Base-by-base conservation (phyloP, 2,113 vertebrate genomes). In the Alligator sinensis region DNA sequence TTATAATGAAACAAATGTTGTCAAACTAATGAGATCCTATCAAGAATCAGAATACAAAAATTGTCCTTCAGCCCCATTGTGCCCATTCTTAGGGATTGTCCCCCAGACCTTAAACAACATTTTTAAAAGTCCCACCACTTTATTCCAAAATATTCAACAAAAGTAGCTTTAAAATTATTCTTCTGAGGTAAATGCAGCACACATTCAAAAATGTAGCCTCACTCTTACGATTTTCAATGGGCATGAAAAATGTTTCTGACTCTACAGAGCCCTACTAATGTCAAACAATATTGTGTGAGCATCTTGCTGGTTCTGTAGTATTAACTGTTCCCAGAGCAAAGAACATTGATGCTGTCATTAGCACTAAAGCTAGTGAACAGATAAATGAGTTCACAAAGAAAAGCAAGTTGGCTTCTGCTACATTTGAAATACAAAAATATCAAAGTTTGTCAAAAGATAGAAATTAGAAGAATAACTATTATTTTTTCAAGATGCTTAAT, bases 141-240 rank as follows among this genome's bases (percentile, higher is more conserved):
- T 28, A 34, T 5, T 54, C 6, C 87, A 54, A 58, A 91, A 88
- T 55, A 57, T 77, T 77, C 47, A 87, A 47, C 3, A 10, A 12
- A 38, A 84, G 22, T 5, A 80, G 38, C 86, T 77, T 25, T 84
- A 0, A 0, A 86, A 87, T 2, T 57, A n/a, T 1, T 77, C 12
- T 59, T 16, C 21, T 15, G 34, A 17, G 58, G 8, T 16, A 34
- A 5, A 60, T 38, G 24, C 5, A 82, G 7, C 0, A 0, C 2
- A 24, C 28, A 2, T 60, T 70, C n/a, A 62, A 17, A 1, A 72
- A 38, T 22, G 11, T 63, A 4, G 15, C 21, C 13, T 21, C 21
- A 87, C 30, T 3, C 3, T 1, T 12, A 54, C n/a, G 60, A 9
- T 9, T 81, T 59, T n/a, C 28, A 77, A 72, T 21, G 5, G 30